Base-by-base conservation (phyloP, 2,888 invertebrate genomes). In the Timema podura region DNA sequence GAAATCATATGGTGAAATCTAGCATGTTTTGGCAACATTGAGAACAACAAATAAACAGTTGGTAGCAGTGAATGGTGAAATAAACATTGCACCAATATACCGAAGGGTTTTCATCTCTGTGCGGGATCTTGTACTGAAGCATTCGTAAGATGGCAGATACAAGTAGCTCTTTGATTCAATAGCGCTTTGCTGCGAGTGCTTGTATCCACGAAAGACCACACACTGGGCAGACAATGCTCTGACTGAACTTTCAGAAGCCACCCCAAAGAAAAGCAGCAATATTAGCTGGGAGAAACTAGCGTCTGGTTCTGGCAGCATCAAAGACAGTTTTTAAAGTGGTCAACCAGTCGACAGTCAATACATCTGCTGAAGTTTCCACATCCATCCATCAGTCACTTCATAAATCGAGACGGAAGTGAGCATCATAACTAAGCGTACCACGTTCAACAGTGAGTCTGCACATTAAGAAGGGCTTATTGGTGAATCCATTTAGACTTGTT, bases 251-350 rank as follows among this genome's bases (percentile, higher is more conserved):
- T 66, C 16, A 15, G 16, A 49, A 66, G 5, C 47, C 49, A 66
- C 66, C 66, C 48, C 47, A 47, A 66, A 66, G 47, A 66, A 66
- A 66, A 66, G 48, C 67, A 66, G 15, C 67, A 6, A 15, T 66
- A 15, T 49, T 66, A 49, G 13, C 8, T 49, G 48, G 10, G 66
- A 48, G 49, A 66, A 66, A 46, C 6, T 9, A 48, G 7, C 30
- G n/a, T 48, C 44, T 66, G 13, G 48, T 49, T 66, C 66, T 66
- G 48, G 15, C n/a, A 66, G 66, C 48, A 44, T 66, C 48, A 66
- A 66, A 47, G 30, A 30, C 30, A 30, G 2, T 30, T 3, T 3
- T 30, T 30, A 3, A 30, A 30, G 3, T 30, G 30, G 30, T 30
- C 30, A 30, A 57, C 7, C 6, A 44, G 9, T 11, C 16, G 11